Percentiles rank a stretch among this genome's conserved stretches.
Evolutionary conservation across 2,113 vertebrate genomes (phyloP).

Genomic region (cattle (Bos taurus)): ARS-UCD2.0 NC_037335.1:14785501-14786000

Average conservation of each 20-base stretch:
- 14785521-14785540: neutral
- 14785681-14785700: neutral
- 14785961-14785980: too few relatives aligned
- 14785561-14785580: neutral
- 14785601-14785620: neutral
- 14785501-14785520: neutral
- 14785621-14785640: neutral
- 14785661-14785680: neutral
- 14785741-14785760: neutral
- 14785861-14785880: too few relatives aligned
- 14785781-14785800: neutral
- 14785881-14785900: too few relatives aligned
- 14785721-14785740: neutral
- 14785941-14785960: too few relatives aligned
- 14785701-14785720: neutral
- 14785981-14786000: too few relatives aligned
- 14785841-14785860: too few relatives aligned
- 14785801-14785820: neutral
- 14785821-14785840: too few relatives aligned
- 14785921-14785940: too few relatives aligned
- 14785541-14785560: neutral
- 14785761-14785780: neutral
- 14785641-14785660: neutral
- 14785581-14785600: neutral
- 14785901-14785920: too few relatives aligned